phyloP scores from a whole-genome alignment of 1,140 invertebrate genomes.

The Delia radicum region DNA sequence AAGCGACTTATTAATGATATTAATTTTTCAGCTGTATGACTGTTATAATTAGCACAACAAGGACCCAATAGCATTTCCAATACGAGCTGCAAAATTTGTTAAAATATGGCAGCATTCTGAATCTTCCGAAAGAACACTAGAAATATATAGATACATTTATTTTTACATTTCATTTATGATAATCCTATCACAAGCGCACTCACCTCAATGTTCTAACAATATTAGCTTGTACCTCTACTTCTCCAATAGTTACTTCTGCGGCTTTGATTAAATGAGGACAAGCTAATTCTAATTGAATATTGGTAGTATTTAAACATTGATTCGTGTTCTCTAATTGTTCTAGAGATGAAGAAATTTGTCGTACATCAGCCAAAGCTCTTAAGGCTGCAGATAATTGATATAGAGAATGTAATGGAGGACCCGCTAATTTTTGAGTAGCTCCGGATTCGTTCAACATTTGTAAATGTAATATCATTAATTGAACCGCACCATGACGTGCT shows the following conservation, averaged over 20 bases:
- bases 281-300: conserved; percentile 45
- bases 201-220: conserved; percentile 53
- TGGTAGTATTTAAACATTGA: conserved; percentile 25
- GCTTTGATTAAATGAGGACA: conserved; percentile 52
- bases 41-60: conserved; percentile 41
- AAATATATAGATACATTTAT: neutral
- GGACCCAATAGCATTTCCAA: conserved; percentile 57
- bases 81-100: conserved; percentile 54
- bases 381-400: conserved; percentile 80
- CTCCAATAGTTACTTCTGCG: conserved; percentile 51
- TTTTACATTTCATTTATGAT: neutral
- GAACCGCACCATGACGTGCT: conserved; percentile 67
- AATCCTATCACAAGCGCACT: neutral
- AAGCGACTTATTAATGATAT: conserved; percentile 67
- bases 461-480: conserved; percentile 73
- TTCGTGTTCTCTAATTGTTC: conserved; percentile 13
- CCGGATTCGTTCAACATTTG: conserved; percentile 73
- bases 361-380: conserved; percentile 66
- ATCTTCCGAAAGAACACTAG: conserved; percentile 71
- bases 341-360: conserved; percentile 27
- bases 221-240: conserved; percentile 52
- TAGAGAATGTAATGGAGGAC: conserved; percentile 70
- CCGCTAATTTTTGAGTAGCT: conserved; percentile 52
- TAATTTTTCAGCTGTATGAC: conserved; percentile 52
- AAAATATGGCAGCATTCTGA: conserved; percentile 70